Conservation (phyloP, 2,888 invertebrate genomes). For the Hypomecis atomaria region DNA sequence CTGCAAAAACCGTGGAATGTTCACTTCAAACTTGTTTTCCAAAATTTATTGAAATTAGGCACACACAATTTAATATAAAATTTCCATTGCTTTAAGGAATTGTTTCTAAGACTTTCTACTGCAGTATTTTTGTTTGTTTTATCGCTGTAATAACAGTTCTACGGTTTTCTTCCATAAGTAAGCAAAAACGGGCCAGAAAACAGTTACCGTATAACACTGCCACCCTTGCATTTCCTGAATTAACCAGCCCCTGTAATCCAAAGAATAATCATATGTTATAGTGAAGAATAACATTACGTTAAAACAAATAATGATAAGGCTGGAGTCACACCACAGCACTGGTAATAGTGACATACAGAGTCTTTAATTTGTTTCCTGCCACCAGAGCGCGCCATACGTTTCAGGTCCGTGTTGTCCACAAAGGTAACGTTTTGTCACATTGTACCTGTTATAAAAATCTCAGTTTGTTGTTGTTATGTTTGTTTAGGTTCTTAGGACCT, state of each 20-base stretch:
- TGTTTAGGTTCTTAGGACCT: too few species aligned
- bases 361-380: too few species aligned
- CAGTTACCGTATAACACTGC: constrained; percentile 11
- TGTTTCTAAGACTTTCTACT: not conserved
- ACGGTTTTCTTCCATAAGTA: not conserved
- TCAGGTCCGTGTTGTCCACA: too few species aligned
- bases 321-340: not conserved
- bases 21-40: too few species aligned
- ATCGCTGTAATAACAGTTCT: not conserved
- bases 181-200: constrained; percentile 1
- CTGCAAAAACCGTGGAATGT: too few species aligned
- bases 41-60: too few species aligned
- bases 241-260: constrained; percentile 15
- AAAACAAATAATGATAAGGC: constrained; percentile 11
- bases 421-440: too few species aligned
- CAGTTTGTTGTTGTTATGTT: too few species aligned
- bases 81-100: not conserved
- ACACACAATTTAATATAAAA: too few species aligned
- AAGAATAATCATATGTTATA: constrained; percentile 17
- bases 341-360: too few species aligned
- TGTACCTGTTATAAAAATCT: too few species aligned
- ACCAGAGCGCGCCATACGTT: too few species aligned
- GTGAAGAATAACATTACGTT: constrained; percentile 19
- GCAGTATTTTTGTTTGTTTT: not conserved
- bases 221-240: constrained; percentile 9